Base-by-base conservation (phyloP, 2,797 vertebrate genomes). In the Lithobates sylvaticus region DNA sequence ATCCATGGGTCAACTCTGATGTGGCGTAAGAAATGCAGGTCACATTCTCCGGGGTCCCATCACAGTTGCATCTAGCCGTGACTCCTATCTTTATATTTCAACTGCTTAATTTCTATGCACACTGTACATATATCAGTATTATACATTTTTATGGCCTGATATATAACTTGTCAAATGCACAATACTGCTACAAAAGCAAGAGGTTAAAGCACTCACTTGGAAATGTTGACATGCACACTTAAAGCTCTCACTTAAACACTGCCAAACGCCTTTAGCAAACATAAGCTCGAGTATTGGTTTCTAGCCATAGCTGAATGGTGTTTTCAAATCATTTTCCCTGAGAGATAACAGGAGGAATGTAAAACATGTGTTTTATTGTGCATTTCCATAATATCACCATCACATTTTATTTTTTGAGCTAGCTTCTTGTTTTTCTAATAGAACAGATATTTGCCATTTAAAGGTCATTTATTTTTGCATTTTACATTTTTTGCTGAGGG, bases 241-340 rank as follows among this genome's bases (percentile, higher is more conserved):
- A 18, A 61, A 76, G 42, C 75, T 67, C 44, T 70, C 39, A 39
- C 39, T 39, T 39, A 39, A 39, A 39, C 10, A 58, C 64, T 67
- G 58, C 34, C 76, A 80, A 68, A 79, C 84, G 32, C 78, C 84
- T 75, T 86, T 27, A 79, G 67, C 77, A 86, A 86, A 76, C 34
- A 86, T 81, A 70, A 70, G 44, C 18, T 13, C 16, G 10, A 26
- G 58, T 50, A 13, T 42, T 29, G 64, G 71, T 61, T 86, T 71
- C 27, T 21, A 32, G 42, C 61, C 72, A 61, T 68, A 54, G 32
- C 10, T 74, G 47, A 29, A 86, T 76, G 81, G n/a, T 76, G 27
- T 32, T 76, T 69, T 54, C 47, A 83, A 76, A 86, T 86, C 18
- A 81, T 81, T 76, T 81, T 58, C 29, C 64, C 72, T 15, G 27